phyloP scores from a whole-genome alignment of 2,797 vertebrate genomes.

The Perodicticus potto region DNA sequence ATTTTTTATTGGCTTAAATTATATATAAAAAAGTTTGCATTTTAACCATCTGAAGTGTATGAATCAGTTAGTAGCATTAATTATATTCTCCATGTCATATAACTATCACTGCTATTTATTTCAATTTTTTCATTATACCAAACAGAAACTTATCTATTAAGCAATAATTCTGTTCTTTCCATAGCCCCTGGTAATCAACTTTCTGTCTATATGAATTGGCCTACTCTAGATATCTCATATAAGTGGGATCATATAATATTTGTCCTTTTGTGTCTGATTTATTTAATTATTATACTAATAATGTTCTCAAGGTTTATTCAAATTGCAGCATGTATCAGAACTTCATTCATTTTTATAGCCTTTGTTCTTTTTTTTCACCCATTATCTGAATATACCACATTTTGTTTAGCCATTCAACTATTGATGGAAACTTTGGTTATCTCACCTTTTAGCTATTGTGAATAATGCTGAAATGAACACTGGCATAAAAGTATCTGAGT shows the following conservation, averaged over 20 bases:
- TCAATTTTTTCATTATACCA: neutral
- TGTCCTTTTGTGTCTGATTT: neutral
- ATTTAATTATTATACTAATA: neutral
- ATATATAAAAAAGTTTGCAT: neutral
- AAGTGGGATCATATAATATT: neutral
- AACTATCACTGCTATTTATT: neutral
- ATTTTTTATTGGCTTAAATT: neutral
- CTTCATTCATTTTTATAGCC: neutral
- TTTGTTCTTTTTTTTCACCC: neutral
- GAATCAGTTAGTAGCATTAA: neutral
- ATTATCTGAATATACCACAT: neutral
- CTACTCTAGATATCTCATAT: neutral
- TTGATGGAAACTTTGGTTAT: neutral
- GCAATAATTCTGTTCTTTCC: neutral
- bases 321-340: neutral
- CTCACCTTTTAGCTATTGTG: neutral
- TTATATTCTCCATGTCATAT: neutral
- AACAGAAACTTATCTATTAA: neutral
- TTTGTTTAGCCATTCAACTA: neutral
- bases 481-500: neutral
- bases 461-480: neutral
- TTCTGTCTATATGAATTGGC: neutral
- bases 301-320: slow-evolving; percentile 3
- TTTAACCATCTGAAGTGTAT: slow-evolving; percentile 7
- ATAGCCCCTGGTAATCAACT: neutral